These are phyloP conservation scores for Nasua narica DNA, from an alignment of 2,797 vertebrate genomes.

Conservation along the genomic window DNA sequence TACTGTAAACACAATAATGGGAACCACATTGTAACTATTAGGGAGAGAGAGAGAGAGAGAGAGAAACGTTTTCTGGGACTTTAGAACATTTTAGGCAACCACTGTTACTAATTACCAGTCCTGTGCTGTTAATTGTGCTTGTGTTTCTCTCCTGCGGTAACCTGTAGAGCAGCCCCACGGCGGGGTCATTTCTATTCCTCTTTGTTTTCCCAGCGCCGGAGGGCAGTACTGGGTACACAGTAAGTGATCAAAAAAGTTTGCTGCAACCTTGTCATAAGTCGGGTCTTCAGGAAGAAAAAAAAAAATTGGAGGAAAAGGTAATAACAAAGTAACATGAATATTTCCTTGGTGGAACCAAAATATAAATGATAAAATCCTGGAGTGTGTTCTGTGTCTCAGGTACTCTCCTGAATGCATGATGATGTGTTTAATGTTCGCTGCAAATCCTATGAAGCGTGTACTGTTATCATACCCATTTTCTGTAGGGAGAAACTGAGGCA, in stretches of 20 bases:
- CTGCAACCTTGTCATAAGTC: background rate
- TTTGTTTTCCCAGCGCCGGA: background rate
- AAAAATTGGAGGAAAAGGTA: background rate
- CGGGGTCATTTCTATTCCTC: background rate
- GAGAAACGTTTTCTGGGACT: background rate
- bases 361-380: background rate
- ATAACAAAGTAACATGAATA: background rate
- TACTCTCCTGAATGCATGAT: background rate
- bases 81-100: slow-evolving; percentile 12
- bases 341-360: background rate
- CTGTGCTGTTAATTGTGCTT: background rate
- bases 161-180: background rate
- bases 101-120: slow-evolving; percentile 19
- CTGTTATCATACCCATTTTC: background rate
- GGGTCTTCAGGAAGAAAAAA: background rate
- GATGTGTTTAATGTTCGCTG: background rate
- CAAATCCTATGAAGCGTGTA: background rate
- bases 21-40: slow-evolving; percentile 52
- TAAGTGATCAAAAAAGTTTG: background rate
- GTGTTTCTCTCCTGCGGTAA: background rate
- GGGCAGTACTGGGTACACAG: background rate
- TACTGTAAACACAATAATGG: slow-evolving; percentile 49
- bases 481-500: slow-evolving; percentile 2
- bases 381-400: background rate
- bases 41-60: background rate